These are phyloP conservation scores for Leucosticte australis DNA, from an alignment of 2,113 vertebrate genomes.

Conservation along the genomic window DNA sequence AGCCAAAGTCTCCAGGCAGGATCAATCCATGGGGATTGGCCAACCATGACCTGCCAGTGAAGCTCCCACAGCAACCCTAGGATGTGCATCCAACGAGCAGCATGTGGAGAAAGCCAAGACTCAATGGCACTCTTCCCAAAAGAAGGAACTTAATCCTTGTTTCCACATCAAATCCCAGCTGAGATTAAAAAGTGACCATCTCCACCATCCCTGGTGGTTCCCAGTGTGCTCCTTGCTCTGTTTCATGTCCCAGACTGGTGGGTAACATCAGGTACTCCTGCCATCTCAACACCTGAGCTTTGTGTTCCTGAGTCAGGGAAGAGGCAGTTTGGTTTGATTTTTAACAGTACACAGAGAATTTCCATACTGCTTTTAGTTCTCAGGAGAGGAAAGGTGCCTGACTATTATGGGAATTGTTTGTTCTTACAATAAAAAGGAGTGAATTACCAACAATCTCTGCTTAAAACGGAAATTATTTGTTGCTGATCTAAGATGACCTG, in stretches of 20 bases:
- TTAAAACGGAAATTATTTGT: neutral
- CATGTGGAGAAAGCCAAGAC: neutral
- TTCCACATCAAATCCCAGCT: neutral
- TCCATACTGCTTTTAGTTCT: neutral
- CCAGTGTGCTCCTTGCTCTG: fast-evolving
- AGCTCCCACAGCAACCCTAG: neutral
- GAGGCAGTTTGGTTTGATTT: neutral
- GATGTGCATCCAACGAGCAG: fast-evolving
- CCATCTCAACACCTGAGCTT: neutral
- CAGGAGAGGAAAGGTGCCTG: neutral
- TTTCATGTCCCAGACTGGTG: fast-evolving
- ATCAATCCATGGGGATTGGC: fast-evolving
- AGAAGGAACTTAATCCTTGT: neutral
- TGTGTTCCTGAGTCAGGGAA: neutral
- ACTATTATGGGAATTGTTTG: neutral
- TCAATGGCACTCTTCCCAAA: neutral
- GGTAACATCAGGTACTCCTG: fast-evolving
- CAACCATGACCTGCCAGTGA: fast-evolving
- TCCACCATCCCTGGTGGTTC: neutral
- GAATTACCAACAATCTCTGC: neutral
- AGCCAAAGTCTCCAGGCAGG: neutral
- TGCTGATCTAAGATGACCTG: neutral
- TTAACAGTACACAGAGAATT: neutral
- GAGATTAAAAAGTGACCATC: neutral
- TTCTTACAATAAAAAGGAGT: neutral